Evolutionary conservation across 2,113 vertebrate genomes (phyloP), one percentile per base, ranked within the genome.

Genomic region (Capricornis sumatraensis): DNA sequence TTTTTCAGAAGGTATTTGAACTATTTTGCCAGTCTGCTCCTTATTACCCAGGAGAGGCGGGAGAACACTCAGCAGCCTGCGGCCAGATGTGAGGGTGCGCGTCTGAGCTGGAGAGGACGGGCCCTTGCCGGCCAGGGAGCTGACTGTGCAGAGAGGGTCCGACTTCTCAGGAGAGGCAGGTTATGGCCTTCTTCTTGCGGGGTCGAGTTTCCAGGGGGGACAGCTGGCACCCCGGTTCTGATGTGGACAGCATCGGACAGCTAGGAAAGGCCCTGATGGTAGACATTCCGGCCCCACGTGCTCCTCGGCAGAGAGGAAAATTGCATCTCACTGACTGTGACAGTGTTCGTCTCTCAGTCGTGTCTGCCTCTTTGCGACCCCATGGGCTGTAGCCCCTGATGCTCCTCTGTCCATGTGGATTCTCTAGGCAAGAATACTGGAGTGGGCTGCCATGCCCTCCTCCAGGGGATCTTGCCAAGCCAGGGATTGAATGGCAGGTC

Each of bases 1-100:
- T 97, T 94, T 94, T 90, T 78, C 83, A 87, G 96, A 88, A 98
- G 95, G 85, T 74, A 97, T 97, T 92, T 97, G 74, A 98, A 95
- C 87, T 95, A 98, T 98, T 96, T 96, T 96, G 58, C 94, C 79
- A 62, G 95, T 94, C 96, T 97, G 96, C 89, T 97, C 83, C 57
- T 87, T 94, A 96, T 98, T 97, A 98, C 55, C 83, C 87, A 67
- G 87, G 58, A 94, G 57, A n/a, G 14, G 82, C 60, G 60, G 76
- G 84, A 84, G 93, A 76, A 43, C 6, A 76, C 83, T 28, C 83
- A 43, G 91, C 97, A 96, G 97, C 91, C 6, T 89, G 86, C 0
- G 15, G 86, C 96, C 97, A 98, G 97, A 98, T 98, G 98, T 87
- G 92, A n/a, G 58, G 89, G 87, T n/a, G 30, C 2, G 0, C 13